Base-by-base conservation (phyloP, 2,888 invertebrate genomes). In the Ischnus inquisitorius region DNA sequence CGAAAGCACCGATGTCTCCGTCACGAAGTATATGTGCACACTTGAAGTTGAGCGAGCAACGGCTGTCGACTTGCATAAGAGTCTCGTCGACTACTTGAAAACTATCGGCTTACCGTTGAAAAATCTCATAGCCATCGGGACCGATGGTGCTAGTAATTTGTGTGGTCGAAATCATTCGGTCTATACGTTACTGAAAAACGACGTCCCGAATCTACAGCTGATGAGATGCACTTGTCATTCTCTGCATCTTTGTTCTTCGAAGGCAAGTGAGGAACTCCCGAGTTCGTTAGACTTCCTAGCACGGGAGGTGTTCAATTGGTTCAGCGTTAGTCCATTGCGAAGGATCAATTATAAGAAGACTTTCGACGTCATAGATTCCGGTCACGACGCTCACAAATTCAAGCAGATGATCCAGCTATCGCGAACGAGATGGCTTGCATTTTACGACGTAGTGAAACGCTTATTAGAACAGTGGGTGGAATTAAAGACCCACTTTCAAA, bases 211-310 rank as follows among this genome's bases (percentile, higher is more conserved):
- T 19, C 62, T 89, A 12, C 69, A 82, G 48, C 65, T 88, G 8
- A 67, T 88, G 19, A 87, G 86, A 86, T 88, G 88, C 54, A 79
- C 86, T 14, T 89, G 87, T 74, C 87, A 88, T 62, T 88, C 87
- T 5, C 51, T 88, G 14, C 87, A 88, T 51, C 78, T 88, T 39
- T 88, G 86, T 71, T 60, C 84, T 85, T n/a, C n/a, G n/a, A n/a
- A n/a, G n/a, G n/a, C n/a, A n/a, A n/a, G n/a, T n/a, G n/a, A n/a
- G n/a, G n/a, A 77, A 60, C 72, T 88, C 6, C 86, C 85, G 1
- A 77, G 77, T 72, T 75, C 79, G 10, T 51, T 89, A 25, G 88
- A 89, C 43, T 89, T 86, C 79, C 68, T 89, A 6, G 60, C 88
- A 22, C 80, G 78, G 19, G 88, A 89, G 83, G 83, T 80, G 12